Evolutionary conservation across 2,888 invertebrate species (phyloP).

Genomic region (Drosophila demipolita): DNA sequence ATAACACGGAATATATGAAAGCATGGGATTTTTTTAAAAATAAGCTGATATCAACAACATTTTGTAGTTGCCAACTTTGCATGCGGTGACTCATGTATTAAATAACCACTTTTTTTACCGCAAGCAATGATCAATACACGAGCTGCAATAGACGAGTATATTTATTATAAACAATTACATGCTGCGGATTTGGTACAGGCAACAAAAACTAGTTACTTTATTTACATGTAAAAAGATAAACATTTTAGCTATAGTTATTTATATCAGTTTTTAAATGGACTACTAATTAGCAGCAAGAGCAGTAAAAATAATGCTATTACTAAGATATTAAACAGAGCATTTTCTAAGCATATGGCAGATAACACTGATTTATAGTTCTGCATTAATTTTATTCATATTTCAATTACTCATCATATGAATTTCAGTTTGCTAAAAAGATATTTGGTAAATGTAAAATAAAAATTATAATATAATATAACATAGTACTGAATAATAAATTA

Average conservation of each 20-base stretch:
- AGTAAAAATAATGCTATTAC: neutral
- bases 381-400: neutral
- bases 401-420: neutral
- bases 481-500: neutral
- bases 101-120: slow-evolving; percentile 2
- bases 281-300: neutral
- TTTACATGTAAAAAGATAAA: neutral
- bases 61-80: neutral
- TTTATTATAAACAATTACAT: slow-evolving; percentile 30
- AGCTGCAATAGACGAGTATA: slow-evolving; percentile 3
- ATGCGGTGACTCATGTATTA: slow-evolving; percentile 28
- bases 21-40: neutral
- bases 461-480: neutral
- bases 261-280: neutral
- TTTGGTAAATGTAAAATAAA: neutral
- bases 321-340: neutral
- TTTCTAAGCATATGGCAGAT: neutral
- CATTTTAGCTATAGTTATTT: neutral
- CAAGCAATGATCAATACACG: neutral
- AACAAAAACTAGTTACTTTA: neutral
- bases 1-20: neutral
- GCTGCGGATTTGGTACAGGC: neutral
- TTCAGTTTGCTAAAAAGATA: neutral
- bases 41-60: slow-evolving; percentile 7
- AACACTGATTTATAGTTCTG: neutral